phyloP scores from a whole-genome alignment of 2,113 vertebrate species.

The Sinocyclocheilus rhinocerous region DNA sequence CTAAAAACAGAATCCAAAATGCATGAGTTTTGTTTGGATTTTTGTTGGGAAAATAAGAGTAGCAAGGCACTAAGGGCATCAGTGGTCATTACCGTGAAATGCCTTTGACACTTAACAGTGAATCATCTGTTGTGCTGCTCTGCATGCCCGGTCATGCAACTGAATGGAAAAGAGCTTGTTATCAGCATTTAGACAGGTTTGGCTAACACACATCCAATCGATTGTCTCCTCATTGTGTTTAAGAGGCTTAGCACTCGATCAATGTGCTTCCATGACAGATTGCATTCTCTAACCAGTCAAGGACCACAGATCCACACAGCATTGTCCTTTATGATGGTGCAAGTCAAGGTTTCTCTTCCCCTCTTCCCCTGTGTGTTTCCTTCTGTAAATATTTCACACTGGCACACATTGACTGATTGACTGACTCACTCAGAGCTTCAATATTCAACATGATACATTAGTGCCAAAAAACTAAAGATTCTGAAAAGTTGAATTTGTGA shows the following conservation, averaged over 20 bases:
- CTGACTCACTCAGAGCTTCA: not conserved
- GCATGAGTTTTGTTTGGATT: not conserved
- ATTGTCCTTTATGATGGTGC: constrained; percentile 2
- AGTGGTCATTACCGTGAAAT: constrained; percentile 13
- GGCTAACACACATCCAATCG: constrained; percentile 68
- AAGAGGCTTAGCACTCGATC: constrained; percentile 71
- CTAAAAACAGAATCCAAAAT: not conserved
- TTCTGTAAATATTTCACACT: not conserved
- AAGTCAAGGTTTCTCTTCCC: not conserved
- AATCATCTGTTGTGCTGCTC: constrained; percentile 8
- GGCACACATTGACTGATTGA: not conserved
- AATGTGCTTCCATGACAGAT: constrained; percentile 56
- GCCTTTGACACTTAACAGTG: constrained; percentile 2
- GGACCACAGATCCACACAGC: constrained; percentile 2
- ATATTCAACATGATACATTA: not conserved
- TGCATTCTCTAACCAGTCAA: not conserved
- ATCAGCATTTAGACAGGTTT: constrained; percentile 71
- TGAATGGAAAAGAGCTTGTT: constrained; percentile 61
- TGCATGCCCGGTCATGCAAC: constrained; percentile 41
- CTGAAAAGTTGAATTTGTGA: not conserved
- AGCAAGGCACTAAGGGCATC: not conserved
- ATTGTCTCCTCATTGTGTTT: constrained; percentile 73
- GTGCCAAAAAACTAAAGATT: no score
- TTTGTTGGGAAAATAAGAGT: not conserved
- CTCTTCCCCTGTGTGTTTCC: not conserved